Evolutionary conservation across 2,113 vertebrate genomes (phyloP).

Genomic region (Mus spicilegus): DNA sequence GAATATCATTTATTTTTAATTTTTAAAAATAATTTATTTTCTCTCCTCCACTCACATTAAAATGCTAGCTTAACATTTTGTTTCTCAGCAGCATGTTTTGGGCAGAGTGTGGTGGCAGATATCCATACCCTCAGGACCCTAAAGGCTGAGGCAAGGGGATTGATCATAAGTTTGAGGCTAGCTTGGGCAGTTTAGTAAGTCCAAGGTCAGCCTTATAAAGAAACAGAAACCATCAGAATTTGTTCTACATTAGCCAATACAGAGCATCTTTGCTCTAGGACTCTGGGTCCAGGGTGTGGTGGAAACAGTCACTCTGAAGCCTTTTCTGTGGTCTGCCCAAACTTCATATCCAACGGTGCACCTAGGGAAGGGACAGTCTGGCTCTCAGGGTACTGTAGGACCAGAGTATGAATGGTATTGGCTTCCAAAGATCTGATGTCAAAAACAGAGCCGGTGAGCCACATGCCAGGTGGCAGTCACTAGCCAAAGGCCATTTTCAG

Average conservation of each 20-base stretch:
- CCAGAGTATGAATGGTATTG: slow-evolving; percentile 33
- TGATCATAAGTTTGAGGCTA: background rate
- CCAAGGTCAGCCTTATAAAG: background rate
- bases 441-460: background rate
- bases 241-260: background rate
- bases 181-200: background rate
- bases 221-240: background rate
- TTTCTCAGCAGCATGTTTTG: background rate
- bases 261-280: background rate
- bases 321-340: background rate
- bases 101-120: background rate
- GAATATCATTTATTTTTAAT: background rate
- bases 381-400: background rate
- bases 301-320: background rate
- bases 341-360: background rate
- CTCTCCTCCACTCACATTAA: background rate
- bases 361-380: background rate
- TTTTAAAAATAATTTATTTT: background rate
- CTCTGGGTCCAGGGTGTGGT: background rate
- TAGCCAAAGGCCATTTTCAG: slow-evolving; percentile 48
- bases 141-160: background rate
- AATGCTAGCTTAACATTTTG: background rate
- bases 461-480: slow-evolving; percentile 29
- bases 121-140: too few relatives aligned
- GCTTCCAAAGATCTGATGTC: background rate